phyloP scores from a whole-genome alignment of 2,797 vertebrate genomes.

The Crocidura indochinensis region DNA sequence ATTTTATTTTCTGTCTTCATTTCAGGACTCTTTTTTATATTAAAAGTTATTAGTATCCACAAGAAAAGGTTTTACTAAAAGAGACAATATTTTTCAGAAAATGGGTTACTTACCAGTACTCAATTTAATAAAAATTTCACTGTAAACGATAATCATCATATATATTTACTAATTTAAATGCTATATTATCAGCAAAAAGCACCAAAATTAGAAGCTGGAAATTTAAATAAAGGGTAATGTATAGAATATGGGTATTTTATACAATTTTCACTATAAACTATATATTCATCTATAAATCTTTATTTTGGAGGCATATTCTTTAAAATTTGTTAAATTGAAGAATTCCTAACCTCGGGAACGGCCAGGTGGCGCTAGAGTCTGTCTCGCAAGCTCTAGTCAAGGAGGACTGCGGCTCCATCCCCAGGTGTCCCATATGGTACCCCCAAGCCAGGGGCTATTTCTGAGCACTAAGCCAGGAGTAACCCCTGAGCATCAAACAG shows the following conservation, averaged over 20 bases:
- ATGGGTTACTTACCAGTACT: neutral
- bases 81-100: neutral
- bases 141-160: neutral
- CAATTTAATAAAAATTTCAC: neutral
- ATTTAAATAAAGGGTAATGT: slow-evolving; percentile 26
- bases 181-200: neutral
- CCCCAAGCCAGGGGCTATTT: too few species aligned
- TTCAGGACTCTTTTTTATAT: neutral
- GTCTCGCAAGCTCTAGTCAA: too few species aligned
- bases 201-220: slow-evolving; percentile 12
- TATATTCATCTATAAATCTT: neutral
- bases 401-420: too few species aligned
- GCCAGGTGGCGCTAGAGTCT: too few species aligned
- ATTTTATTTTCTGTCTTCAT: neutral
- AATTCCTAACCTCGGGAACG: too few species aligned
- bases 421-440: too few species aligned
- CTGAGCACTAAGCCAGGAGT: too few species aligned
- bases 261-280: neutral
- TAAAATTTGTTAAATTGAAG: slow-evolving; percentile 19
- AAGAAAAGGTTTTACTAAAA: neutral
- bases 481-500: too few species aligned
- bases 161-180: slow-evolving; percentile 3
- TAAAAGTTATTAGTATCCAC: neutral
- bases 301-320: neutral
- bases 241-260: neutral